Conservation (phyloP, 92 coral and sea anemone genomes). For the Heliopora coerulea region DNA sequence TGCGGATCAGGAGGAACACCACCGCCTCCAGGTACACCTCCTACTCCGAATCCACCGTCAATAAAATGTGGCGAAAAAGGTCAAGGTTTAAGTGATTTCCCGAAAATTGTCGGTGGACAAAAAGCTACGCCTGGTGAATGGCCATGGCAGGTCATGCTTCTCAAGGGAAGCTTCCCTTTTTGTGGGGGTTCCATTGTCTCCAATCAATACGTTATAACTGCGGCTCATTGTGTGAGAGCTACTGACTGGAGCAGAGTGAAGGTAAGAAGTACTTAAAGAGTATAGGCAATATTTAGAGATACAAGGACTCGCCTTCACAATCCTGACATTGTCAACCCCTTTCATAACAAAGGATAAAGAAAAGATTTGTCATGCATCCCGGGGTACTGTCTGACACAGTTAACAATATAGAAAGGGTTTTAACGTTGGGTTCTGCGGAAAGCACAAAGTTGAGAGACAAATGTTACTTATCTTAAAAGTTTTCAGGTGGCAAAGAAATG, state of each 20-base stretch:
- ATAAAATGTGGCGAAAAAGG: constrained; percentile 30
- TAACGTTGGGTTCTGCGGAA: no score
- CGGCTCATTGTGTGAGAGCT: constrained; percentile 67
- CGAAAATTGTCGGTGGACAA: constrained; percentile 57
- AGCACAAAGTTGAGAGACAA: no score
- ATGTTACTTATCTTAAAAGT: no score
- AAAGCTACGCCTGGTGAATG: constrained; percentile 78
- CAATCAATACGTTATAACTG: constrained; percentile 68
- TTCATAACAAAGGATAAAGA: no score
- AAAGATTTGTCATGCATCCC: no score
- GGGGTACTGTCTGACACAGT: no score
- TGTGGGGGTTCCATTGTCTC: constrained; percentile 92
- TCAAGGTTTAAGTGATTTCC: constrained; percentile 28
- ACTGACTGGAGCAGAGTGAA: constrained; percentile 30
- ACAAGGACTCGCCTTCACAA: no score
- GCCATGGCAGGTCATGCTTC: constrained; percentile 90
- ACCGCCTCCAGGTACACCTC: neutral
- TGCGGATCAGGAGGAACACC: constrained; percentile 1
- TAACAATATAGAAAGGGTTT: no score
- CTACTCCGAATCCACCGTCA: constrained; percentile 13
- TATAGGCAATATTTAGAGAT: no score
- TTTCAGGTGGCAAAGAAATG: no score
- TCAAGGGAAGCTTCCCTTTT: constrained; percentile 68
- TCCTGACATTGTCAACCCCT: no score
- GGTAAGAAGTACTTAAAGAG: no score